Evolutionary conservation across 1,140 invertebrate species (phyloP), one percentile per base, ranked within the genome.

Genomic region (Drosophila elegans): DNA sequence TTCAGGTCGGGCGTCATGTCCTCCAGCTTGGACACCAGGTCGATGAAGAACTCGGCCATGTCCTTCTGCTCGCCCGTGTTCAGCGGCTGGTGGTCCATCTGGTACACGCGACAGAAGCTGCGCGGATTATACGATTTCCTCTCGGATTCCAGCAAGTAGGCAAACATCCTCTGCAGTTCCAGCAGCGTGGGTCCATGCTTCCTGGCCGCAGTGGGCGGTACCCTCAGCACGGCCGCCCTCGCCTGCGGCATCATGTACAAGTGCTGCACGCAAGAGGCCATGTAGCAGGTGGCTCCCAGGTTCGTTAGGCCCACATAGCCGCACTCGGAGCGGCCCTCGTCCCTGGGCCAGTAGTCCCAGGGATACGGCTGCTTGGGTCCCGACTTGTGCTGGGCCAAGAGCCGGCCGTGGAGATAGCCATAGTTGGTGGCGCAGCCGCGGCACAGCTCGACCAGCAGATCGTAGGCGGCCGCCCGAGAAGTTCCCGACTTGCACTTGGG

Each of bases 21-120:
- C 93, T 99, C 98, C 2, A 99, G 92, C 92, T 99, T 99, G 5
- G 97, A 98, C 7, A 99, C 98, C 1, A 99, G 94, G 93, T 99
- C 98, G 44, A 98, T 99, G 83, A 99, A 99, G 93, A 99, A 99
- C 93, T 99, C 98, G 0, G 98, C 98, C 98, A 99, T 99, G 89
- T 99, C 98, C 91, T 99, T 99, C 92, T 99, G 98, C 92, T 99
- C 98, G 1, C 97, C 97, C 0, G 98, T 99, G 91, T 99, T 99
- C 3, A 99, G 93, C 0, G 97, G 97, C 90, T 98, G 97, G 89
- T 98, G 97, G 91, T 99, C 97, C 98, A 99, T 99, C 38, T 97
- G 98, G 92, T 99, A 99, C 0, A 98, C 97, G 84, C 98, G 97
- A 93, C 98, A 99, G 91, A 99, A 99, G 75, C 97, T 98, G 13